These are phyloP conservation scores for Callipepla squamata DNA, from an alignment of 2,113 vertebrate genomes.

Conservation along the genomic window DNA sequence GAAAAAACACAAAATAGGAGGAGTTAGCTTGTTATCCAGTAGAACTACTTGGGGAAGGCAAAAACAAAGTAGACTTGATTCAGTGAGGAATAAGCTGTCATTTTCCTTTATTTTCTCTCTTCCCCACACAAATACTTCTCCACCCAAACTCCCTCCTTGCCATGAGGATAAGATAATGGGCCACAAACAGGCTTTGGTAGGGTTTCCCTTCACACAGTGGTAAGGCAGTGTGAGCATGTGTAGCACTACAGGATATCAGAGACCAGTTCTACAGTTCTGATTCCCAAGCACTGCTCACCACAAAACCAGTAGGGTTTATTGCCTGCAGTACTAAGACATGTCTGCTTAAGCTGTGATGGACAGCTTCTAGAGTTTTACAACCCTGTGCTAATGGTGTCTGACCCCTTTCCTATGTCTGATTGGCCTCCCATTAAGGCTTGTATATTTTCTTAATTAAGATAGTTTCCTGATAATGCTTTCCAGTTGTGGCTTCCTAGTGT, in stretches of 20 bases:
- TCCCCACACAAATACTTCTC: neutral
- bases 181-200: neutral
- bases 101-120: neutral
- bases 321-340: neutral
- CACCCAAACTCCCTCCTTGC: too few relatives aligned
- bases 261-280: neutral
- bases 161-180: neutral
- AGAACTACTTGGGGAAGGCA: neutral
- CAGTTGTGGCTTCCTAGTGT: neutral
- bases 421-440: neutral
- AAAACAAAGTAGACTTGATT: neutral
- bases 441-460: neutral
- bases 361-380: neutral
- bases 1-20: neutral
- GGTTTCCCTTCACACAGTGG: neutral
- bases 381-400: neutral
- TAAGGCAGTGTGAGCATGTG: neutral
- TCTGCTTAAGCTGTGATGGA: neutral
- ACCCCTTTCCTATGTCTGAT: neutral
- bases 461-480: neutral
- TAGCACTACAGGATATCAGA: neutral
- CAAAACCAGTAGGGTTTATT: too few relatives aligned
- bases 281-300: neutral
- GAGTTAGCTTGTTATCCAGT: neutral
- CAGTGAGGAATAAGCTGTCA: neutral